Percentiles rank a stretch among this genome's conserved stretches.
Evolutionary conservation across 2,797 vertebrate genomes (phyloP).

Genomic region (Momotus momota): DNA sequence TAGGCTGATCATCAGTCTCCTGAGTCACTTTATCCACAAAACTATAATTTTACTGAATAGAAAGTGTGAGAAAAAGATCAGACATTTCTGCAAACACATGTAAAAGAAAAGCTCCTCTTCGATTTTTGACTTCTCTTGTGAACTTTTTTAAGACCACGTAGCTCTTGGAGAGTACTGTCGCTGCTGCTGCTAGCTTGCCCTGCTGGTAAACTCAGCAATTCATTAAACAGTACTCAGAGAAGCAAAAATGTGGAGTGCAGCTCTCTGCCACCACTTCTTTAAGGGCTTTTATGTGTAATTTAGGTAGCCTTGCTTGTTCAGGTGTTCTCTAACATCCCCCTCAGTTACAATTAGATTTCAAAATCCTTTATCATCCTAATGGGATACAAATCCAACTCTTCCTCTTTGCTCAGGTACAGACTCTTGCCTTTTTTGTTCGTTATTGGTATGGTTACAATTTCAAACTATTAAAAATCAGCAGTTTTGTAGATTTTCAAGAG

Average conservation of each 20-base stretch:
- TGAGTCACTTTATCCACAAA: neutral
- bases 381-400: neutral
- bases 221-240: conserved; percentile 11
- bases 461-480: neutral
- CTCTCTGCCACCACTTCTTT: neutral
- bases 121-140: neutral
- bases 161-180: neutral
- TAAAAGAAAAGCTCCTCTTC: neutral
- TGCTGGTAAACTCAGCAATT: neutral
- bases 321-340: neutral
- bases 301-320: conserved; percentile 16
- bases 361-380: neutral
- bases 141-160: neutral
- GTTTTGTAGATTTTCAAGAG: neutral
- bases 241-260: neutral
- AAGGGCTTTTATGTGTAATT: conserved; percentile 4
- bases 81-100: neutral
- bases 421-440: neutral
- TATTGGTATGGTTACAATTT: neutral
- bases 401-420: neutral
- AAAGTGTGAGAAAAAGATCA: neutral
- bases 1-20: neutral
- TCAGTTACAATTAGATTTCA: neutral
- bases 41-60: neutral
- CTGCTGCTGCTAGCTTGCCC: neutral